These are phyloP conservation scores for Ovis canadensis DNA, from an alignment of 2,113 vertebrate species.

Conservation along the genomic window DNA sequence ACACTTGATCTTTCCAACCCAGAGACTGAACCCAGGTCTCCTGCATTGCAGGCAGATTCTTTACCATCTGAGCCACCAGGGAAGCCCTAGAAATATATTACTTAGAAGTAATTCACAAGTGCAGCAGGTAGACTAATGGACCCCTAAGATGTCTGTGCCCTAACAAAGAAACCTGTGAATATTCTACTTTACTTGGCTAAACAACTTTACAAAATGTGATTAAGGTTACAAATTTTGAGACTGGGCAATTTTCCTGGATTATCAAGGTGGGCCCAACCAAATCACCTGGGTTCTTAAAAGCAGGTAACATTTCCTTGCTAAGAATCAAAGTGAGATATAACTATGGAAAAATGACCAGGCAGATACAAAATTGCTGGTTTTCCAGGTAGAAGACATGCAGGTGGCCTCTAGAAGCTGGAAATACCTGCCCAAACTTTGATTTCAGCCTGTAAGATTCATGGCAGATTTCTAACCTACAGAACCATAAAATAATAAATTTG, in stretches of 20 bases:
- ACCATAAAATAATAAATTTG: not conserved
- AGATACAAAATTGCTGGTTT: not conserved
- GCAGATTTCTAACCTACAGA: not conserved
- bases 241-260: not conserved
- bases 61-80: not conserved
- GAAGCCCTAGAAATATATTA: not conserved
- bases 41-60: not conserved
- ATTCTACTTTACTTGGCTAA: not conserved
- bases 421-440: not conserved
- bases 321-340: not conserved
- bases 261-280: not conserved
- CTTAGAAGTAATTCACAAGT: not conserved
- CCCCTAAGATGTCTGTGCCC: not conserved
- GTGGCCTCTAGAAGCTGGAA: not conserved
- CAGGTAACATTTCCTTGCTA: not conserved
- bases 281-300: not conserved
- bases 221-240: not conserved
- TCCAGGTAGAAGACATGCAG: not conserved
- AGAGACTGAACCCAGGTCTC: not conserved
- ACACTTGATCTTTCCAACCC: not conserved
- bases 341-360: not conserved
- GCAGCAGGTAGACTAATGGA: not conserved
- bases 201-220: not conserved
- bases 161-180: not conserved
- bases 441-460: not conserved